Percentiles rank a stretch among this genome's conserved stretches.
phyloP scores from a whole-genome alignment of 1,140 invertebrate species.

The Uloborus diversus region DNA sequence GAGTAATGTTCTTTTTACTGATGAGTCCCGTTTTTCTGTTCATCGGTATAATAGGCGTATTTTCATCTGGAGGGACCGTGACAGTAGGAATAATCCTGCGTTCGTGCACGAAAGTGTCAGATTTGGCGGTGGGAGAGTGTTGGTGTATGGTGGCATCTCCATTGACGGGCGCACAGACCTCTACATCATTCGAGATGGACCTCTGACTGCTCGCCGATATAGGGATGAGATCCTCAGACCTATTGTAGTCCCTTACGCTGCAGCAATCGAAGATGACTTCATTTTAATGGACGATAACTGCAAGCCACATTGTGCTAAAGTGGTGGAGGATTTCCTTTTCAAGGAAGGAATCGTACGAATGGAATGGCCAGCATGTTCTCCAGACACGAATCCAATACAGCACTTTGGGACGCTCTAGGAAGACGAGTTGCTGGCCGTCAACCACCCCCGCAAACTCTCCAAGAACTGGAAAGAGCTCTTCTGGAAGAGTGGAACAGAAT shows the following conservation, averaged over 20 bases:
- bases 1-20: not conserved
- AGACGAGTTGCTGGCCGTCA: not conserved
- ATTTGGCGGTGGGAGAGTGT: not conserved
- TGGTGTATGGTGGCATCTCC: not conserved
- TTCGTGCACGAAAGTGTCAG: too few relatives aligned
- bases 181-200: not conserved
- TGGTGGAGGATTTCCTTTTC: not conserved
- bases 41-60: not conserved
- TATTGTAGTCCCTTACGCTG: constrained; percentile 5
- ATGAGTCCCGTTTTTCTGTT: not conserved
- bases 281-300: not conserved
- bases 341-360: constrained; percentile 1
- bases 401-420: not conserved
- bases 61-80: not conserved
- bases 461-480: constrained; percentile 11
- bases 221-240: constrained; percentile 16
- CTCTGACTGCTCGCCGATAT: not conserved
- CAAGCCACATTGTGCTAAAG: not conserved
- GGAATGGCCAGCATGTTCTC: constrained; percentile 63
- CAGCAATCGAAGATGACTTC: not conserved
- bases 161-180: not conserved
- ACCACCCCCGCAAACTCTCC: not conserved
- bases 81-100: not conserved
- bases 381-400: not conserved
- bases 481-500: constrained; percentile 8